A percentile compares a stretch with the other conserved stretches of the same genome.
phyloP scores from a whole-genome alignment of 2,888 invertebrate species.

The Pristionchus exspectatus region DNA sequence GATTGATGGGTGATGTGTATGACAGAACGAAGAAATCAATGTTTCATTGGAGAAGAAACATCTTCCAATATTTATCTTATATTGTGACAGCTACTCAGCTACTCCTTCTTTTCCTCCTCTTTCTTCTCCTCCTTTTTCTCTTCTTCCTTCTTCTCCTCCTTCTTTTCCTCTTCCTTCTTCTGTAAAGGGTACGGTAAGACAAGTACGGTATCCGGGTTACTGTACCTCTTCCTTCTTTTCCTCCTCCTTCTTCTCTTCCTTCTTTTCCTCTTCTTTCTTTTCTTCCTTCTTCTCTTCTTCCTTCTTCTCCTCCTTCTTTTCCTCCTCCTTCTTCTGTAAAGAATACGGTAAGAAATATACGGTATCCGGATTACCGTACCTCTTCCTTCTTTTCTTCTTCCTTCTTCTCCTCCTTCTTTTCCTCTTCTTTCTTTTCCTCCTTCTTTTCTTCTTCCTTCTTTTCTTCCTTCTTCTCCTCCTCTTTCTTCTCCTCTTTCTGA shows the following conservation, averaged over 20 bases:
- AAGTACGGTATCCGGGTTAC: not conserved
- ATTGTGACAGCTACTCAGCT: not conserved
- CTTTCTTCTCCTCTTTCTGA: conserved; percentile 11
- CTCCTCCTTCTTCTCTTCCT: conserved; percentile 56
- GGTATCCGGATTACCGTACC: not conserved
- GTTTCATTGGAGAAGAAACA: not conserved
- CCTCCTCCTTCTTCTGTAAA: not conserved
- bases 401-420: conserved; percentile 37
- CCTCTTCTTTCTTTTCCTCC: not conserved
- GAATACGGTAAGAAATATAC: not conserved
- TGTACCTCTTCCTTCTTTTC: conserved; percentile 52
- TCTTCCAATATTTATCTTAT: not conserved
- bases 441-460: too few species aligned
- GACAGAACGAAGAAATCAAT: not conserved
- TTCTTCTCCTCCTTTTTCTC: conserved; percentile 59
- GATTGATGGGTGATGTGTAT: not conserved
- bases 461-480: not conserved
- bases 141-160: conserved; percentile 58
- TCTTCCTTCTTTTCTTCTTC: not conserved
- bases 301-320: conserved; percentile 40
- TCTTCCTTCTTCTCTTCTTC: conserved; percentile 29
- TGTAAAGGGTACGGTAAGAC: not conserved
- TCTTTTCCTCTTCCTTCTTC: conserved; percentile 58
- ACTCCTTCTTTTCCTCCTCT: conserved; percentile 58
- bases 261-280: conserved; percentile 31